phyloP scores from a whole-genome alignment of 92 coral and sea anemone species.

The Umimayanthus chanpuru region DNA sequence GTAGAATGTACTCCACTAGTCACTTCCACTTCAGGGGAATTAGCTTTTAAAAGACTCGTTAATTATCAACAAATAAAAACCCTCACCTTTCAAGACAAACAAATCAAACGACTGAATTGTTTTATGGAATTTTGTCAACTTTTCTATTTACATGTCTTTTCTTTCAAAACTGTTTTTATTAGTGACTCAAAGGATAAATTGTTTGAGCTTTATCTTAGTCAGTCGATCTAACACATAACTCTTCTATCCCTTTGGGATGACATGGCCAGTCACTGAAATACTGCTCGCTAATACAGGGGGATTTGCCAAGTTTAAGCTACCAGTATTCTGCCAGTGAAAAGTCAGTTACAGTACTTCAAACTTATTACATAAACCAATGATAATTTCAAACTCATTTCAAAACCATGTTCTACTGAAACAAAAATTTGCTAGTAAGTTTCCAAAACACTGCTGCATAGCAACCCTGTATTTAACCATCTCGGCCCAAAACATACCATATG shows the following conservation, averaged over 20 bases:
- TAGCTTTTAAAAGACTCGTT: no score
- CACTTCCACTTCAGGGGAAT: no score
- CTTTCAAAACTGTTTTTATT: no score
- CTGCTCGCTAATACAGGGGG: background rate
- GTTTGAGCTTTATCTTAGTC: background rate
- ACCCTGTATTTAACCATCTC: background rate
- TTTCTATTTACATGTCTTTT: no score
- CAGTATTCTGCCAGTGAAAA: slow-evolving; percentile 25
- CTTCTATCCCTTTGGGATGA: slow-evolving; percentile 13
- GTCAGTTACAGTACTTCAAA: background rate
- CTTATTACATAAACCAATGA: no score
- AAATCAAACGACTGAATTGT: no score
- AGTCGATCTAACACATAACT: slow-evolving; percentile 1
- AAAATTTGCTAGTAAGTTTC: background rate
- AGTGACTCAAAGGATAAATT: background rate
- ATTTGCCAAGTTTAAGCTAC: background rate
- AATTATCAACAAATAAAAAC: no score
- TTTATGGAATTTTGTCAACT: no score
- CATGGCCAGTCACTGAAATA: background rate
- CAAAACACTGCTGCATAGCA: background rate
- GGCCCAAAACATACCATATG: no score
- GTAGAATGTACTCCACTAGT: no score
- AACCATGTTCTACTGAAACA: background rate
- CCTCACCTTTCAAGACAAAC: no score
- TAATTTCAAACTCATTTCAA: background rate